Percentiles rank a stretch among this genome's conserved stretches.
Conservation (phyloP, 2,888 invertebrate genomes). For the Coenonympha arcania region DNA sequence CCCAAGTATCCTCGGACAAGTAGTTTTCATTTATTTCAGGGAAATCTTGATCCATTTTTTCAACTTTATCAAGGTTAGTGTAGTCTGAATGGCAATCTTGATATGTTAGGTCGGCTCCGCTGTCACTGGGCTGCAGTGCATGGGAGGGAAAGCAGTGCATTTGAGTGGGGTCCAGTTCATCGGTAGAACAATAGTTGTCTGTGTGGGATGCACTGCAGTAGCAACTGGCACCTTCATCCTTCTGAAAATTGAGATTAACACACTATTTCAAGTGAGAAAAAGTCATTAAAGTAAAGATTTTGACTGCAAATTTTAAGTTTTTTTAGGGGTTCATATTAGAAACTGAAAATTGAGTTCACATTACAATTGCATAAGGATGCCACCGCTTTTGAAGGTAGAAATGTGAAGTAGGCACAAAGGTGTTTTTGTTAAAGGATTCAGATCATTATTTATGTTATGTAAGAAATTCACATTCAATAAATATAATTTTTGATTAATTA, state of each 20-base stretch:
- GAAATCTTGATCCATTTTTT: constrained; percentile 54
- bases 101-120: constrained; percentile 81
- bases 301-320: neutral
- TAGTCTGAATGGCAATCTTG: constrained; percentile 67
- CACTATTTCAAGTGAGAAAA: no score
- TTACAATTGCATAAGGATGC: no score
- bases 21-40: constrained; percentile 50
- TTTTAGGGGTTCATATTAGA: no score
- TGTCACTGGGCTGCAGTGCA: constrained; percentile 80
- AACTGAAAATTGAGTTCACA: no score
- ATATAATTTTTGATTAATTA: no score
- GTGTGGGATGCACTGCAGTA: constrained; percentile 85
- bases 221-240: constrained; percentile 77
- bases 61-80: constrained; percentile 59
- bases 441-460: no score
- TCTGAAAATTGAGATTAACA: constrained; percentile 38
- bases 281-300: no score
- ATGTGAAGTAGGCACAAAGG: no score
- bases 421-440: no score
- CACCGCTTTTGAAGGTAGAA: no score
- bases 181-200: constrained; percentile 81
- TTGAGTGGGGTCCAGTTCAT: constrained; percentile 78
- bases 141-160: constrained; percentile 58
- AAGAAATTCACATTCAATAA: no score
- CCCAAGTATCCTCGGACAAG: constrained; percentile 53